Evolutionary conservation across 1,140 invertebrate species (phyloP), one percentile per base, ranked within the genome.

Genomic region (Alviniconcha marisindica): DNA sequence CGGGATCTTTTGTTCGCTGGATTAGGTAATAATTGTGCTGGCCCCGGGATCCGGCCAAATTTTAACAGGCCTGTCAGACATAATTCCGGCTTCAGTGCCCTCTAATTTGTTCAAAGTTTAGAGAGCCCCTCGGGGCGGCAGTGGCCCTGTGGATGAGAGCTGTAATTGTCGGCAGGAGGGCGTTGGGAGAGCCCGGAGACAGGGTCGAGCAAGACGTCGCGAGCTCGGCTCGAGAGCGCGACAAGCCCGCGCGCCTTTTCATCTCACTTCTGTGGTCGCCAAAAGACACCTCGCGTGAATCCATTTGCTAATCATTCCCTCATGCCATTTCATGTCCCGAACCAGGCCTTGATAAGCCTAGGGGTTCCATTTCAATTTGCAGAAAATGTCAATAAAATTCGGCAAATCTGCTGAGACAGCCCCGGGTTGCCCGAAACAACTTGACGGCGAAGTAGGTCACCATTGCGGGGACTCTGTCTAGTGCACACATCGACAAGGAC

Each of bases 41-140:
- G 74, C 74, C 78, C 24, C 42, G 36, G 83, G 76, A 71, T 54
- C 60, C 56, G 31, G 77, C 81, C 48, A 54, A n/a, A 73, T 69
- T 84, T 84, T 79, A 78, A 69, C 63, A 36, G 60, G 54, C 56
- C 83, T 84, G 77, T 74, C 77, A 79, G 83, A 84, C 76, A 48
- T 84, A 84, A 84, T 84, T 84, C 83, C 69, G 78, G 63, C 56
- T 79, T 84, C 56, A 80, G 71, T 84, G 83, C 66, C 77, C 77
- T 78, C 76, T 84, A 84, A 84, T 84, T 84, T 84, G 83, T 84
- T 71, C 77, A 84, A 79, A 84, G 77, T 84, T 84, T 48, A 66
- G 63, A 66, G 60, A 71, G 63, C 5, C 40, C 83, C 38, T 36
- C 56, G 71, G 83, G 77, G 33, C 38, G 33, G n/a, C 76, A 18